Conservation (phyloP, 2,113 vertebrate species). For the Shinisaurus crocodilurus region DNA sequence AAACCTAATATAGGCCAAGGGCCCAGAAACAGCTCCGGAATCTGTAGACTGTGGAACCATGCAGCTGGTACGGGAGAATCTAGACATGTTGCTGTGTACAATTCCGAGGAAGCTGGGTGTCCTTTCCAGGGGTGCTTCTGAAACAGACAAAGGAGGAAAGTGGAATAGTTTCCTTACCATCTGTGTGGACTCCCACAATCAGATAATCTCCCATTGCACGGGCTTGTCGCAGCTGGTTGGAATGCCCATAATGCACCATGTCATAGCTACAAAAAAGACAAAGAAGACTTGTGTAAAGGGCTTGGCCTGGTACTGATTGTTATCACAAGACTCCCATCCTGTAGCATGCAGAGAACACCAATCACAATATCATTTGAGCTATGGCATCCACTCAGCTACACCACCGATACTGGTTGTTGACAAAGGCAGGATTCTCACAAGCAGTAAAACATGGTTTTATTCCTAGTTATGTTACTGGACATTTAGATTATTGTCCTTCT, state of each 20-base stretch:
- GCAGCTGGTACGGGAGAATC: neutral
- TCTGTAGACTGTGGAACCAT: neutral
- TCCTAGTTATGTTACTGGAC: neutral
- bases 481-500: neutral
- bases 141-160: neutral
- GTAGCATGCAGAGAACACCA: neutral
- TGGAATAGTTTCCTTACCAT: constrained; percentile 79
- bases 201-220: constrained; percentile 96
- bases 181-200: constrained; percentile 95
- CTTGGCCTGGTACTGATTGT: neutral
- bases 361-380: too few relatives aligned
- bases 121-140: neutral
- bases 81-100: neutral
- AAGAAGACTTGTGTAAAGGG: neutral
- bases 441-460: neutral
- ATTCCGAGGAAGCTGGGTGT: neutral
- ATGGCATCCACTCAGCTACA: neutral
- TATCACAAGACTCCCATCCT: neutral
- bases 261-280: constrained; percentile 85
- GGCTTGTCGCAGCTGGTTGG: constrained; percentile 97
- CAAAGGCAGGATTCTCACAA: neutral
- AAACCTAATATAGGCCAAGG: neutral
- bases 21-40: neutral
- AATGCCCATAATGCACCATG: constrained; percentile 98
- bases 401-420: neutral